A percentile compares a stretch with the other conserved stretches of the same genome.
These are phyloP conservation scores for Zonotrichia leucophrys DNA, from an alignment of 2,113 vertebrate genomes.

Conservation along the genomic window DNA sequence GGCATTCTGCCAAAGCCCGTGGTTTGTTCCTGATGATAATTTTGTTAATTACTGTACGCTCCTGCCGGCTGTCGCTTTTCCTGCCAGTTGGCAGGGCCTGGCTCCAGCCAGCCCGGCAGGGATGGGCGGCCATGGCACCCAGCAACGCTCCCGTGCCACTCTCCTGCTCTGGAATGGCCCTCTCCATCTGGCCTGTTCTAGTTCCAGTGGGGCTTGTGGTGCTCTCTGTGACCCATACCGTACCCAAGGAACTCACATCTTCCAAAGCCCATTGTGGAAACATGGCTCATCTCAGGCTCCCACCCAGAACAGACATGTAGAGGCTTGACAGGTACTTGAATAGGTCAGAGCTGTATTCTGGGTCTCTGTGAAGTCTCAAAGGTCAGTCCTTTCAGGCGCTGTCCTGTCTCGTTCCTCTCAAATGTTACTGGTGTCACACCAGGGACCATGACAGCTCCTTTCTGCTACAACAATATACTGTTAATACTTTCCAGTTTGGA, in stretches of 20 bases:
- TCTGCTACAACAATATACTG: background rate
- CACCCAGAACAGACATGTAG: background rate
- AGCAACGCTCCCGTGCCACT: accelerated
- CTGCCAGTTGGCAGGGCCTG: background rate
- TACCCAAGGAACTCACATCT: accelerated
- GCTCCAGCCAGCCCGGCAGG: accelerated
- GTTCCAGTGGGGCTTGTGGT: background rate
- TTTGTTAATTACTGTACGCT: background rate
- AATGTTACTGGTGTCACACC: background rate
- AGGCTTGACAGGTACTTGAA: background rate
- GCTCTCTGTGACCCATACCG: accelerated
- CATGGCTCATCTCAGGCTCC: background rate
- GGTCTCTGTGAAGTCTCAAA: background rate
- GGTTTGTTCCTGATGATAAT: background rate
- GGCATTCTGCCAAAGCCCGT: background rate
- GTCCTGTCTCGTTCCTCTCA: background rate
- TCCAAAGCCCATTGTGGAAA: background rate
- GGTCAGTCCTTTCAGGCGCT: background rate
- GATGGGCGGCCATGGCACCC: accelerated
- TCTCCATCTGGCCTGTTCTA: background rate
- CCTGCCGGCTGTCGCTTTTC: accelerated
- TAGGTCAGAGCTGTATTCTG: background rate
- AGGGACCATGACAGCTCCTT: background rate
- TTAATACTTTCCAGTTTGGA: background rate
- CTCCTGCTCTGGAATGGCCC: background rate